Conservation (phyloP, 2,888 invertebrate species). For the Mythimna lalbum region DNA sequence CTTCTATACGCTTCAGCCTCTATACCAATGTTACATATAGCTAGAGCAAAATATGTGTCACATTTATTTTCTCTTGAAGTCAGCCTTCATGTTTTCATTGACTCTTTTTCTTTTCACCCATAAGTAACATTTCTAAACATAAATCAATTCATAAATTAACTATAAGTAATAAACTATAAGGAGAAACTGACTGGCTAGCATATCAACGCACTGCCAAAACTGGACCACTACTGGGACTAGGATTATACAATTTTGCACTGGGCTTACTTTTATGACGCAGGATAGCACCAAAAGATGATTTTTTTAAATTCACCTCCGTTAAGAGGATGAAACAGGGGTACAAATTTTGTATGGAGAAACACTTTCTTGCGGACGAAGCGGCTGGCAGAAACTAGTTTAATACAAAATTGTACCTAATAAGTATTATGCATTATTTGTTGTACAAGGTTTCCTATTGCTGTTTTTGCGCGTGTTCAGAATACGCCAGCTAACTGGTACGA, state of each 20-base stretch:
- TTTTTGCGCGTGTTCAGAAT: constrained; percentile 41
- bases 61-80: background rate
- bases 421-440: background rate
- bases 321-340: too few relatives aligned
- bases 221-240: too few relatives aligned
- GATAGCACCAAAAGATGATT: too few relatives aligned
- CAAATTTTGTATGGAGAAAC: too few relatives aligned
- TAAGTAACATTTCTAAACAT: background rate
- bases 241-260: too few relatives aligned
- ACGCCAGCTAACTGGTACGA: constrained; percentile 59
- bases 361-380: too few relatives aligned
- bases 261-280: too few relatives aligned
- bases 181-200: too few relatives aligned
- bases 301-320: too few relatives aligned
- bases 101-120: background rate
- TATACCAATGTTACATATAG: background rate
- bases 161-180: too few relatives aligned
- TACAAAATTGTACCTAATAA: background rate
- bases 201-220: too few relatives aligned
- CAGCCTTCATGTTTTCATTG: background rate
- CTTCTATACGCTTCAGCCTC: background rate
- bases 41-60: background rate
- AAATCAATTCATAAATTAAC: background rate
- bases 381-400: too few relatives aligned
- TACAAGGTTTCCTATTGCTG: background rate